These are phyloP conservation scores for Psophia crepitans DNA, from an alignment of 2,113 vertebrate genomes.

Conservation along the genomic window DNA sequence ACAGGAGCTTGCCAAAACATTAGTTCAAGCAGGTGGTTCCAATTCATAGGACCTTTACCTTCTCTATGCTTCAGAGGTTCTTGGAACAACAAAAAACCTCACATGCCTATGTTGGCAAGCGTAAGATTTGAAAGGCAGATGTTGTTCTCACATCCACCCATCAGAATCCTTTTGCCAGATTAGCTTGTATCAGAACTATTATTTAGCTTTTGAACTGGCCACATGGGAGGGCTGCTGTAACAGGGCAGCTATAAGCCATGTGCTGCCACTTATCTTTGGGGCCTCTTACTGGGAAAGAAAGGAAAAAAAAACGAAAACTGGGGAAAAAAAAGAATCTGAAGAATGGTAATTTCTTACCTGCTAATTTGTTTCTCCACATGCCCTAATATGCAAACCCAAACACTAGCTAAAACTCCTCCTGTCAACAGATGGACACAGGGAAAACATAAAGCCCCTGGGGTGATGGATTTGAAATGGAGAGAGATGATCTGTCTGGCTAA, in stretches of 20 bases:
- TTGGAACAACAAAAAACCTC: constrained; percentile 28
- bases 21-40: constrained; percentile 53
- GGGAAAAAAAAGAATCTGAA: neutral
- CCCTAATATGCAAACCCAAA: neutral
- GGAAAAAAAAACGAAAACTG: neutral
- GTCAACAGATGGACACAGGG: neutral
- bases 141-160: constrained; percentile 40
- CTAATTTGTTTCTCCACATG: constrained; percentile 16
- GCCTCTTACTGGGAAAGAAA: neutral
- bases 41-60: constrained; percentile 48
- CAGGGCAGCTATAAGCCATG: constrained; percentile 25
- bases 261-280: constrained; percentile 9
- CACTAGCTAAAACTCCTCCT: neutral
- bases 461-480: neutral
- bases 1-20: constrained; percentile 38
- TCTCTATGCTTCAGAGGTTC: constrained; percentile 38
- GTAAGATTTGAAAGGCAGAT: constrained; percentile 37
- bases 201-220: constrained; percentile 56
- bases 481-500: neutral
- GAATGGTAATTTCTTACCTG: constrained; percentile 1
- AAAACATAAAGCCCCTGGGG: neutral
- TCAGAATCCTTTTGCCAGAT: constrained; percentile 38
- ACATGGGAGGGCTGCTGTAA: constrained; percentile 20
- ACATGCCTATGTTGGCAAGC: constrained; percentile 2
- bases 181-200: constrained; percentile 48